A percentile compares a stretch with the other conserved stretches of the same genome.
These are phyloP conservation scores for Nasonia giraulti DNA, from an alignment of 1,140 invertebrate genomes.

Conservation along the genomic window DNA sequence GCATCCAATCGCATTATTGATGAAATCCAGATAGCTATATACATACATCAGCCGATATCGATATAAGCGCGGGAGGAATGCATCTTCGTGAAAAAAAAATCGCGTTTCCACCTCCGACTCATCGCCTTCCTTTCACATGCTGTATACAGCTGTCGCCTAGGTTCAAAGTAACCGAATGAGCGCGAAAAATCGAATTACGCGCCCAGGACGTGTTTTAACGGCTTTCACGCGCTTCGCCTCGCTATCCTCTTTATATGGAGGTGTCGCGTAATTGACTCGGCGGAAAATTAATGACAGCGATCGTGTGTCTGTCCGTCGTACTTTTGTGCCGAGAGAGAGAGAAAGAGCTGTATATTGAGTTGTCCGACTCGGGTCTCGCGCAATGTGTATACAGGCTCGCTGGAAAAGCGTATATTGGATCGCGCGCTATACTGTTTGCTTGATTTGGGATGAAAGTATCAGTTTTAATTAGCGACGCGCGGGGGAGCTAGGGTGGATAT, in stretches of 20 bases:
- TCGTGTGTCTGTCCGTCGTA: too few relatives aligned
- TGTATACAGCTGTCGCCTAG: neutral
- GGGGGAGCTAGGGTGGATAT: too few relatives aligned
- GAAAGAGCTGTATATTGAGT: too few relatives aligned
- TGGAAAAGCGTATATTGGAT: neutral
- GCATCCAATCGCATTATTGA: constrained; percentile 23
- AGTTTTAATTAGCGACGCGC: neutral
- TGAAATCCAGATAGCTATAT: neutral
- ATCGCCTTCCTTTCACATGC: neutral
- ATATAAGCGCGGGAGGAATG: neutral
- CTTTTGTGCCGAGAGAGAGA: too few relatives aligned
- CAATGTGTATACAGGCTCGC: neutral
- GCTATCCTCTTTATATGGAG: too few relatives aligned
- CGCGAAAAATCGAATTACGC: neutral
- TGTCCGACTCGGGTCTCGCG: neutral
- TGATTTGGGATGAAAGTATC: neutral
- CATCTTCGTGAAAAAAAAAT: constrained; percentile 17
- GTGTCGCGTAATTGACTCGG: too few relatives aligned
- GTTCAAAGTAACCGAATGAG: neutral
- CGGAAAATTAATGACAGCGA: too few relatives aligned
- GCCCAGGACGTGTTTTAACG: neutral
- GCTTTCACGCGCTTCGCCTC: too few relatives aligned
- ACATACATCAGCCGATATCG: neutral
- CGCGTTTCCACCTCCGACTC: neutral
- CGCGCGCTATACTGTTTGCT: neutral